Base-by-base conservation (phyloP, 2,797 vertebrate genomes). In the Myotis pilosus region DNA sequence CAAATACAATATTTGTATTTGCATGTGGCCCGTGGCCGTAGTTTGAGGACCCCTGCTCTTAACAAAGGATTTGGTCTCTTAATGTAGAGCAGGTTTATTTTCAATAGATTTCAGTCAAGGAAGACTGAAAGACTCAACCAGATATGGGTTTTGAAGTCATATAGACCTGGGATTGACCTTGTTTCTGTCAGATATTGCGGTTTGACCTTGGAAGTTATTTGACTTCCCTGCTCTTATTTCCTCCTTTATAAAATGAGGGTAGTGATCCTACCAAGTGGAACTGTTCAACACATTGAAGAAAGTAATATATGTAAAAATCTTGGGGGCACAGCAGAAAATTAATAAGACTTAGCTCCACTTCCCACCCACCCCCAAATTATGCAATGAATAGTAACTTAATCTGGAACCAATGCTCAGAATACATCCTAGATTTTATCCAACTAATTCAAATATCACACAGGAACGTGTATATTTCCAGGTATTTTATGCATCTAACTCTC, bases 101-200 rank as follows among this genome's bases (percentile, higher is more conserved):
- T 89, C 51, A 62, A 82, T 78, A 78, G 36, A 81, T 60, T 95
- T 38, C 30, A 83, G 9, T 83, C 38, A 94, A 94, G 38, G 28
- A 87, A 71, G 33, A 16, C 13, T 76, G 47, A 71, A 53, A 91
- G 7, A 64, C 57, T 49, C 9, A 66, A 84, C 64, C 44, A 36
- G 13, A 11, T 19, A 38, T 57, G 13, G 8, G 7, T 76, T 93
- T 78, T 89, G 1, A 81, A 87, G 72, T 95, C 20, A 87, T 8
- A n/a, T 33, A 86, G 88, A 55, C 8, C 11, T 87, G 17, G 11
- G 4, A n/a, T 53, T 89, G 53, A 87, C 87, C 12, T 84, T 88
- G 11, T 69, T 57, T 91, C 68, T 76, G 25, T 25, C 8, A 15
- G 7, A 10, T 53, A 68, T 87, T 75, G 9, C 28, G 76, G 6